Percentiles rank a stretch among this genome's conserved stretches.
Evolutionary conservation across 1,140 invertebrate genomes (phyloP).

Genomic region (Aporrectodea caliginosa): DNA sequence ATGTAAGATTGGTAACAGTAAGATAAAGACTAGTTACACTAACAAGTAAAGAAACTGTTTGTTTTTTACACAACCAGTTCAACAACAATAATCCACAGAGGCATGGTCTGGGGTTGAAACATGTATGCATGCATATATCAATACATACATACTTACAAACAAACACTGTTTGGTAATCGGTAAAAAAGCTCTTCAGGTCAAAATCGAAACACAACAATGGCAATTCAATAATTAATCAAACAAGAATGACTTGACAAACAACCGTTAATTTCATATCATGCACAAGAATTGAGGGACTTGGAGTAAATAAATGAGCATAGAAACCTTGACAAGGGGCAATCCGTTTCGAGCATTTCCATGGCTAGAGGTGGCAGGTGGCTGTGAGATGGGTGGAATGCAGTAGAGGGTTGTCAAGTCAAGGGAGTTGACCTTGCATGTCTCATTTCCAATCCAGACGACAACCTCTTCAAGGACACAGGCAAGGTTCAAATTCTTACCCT

Average conservation of each 20-base stretch:
- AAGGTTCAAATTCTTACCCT: conserved; percentile 82
- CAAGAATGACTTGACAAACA: too few relatives aligned
- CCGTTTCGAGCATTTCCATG: conserved; percentile 61
- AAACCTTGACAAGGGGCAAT: conserved; percentile 12
- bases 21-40: neutral
- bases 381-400: conserved; percentile 68
- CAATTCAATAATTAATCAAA: neutral
- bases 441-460: conserved; percentile 82
- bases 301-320: too few relatives aligned
- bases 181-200: neutral
- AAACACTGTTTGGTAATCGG: neutral
- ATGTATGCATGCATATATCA: conserved; percentile 1
- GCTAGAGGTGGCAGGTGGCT: conserved; percentile 60
- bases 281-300: too few relatives aligned
- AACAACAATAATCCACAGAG: too few relatives aligned
- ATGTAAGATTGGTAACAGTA: neutral
- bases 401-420: conserved; percentile 80
- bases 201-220: neutral
- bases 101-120: too few relatives aligned
- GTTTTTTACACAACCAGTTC: neutral
- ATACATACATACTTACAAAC: neutral
- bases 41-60: neutral
- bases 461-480: conserved; percentile 90
- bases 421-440: conserved; percentile 87
- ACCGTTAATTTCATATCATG: too few relatives aligned